Percentiles rank a stretch among this genome's conserved stretches.
phyloP scores from a whole-genome alignment of 2,888 invertebrate species.

The Colletes collaris region DNA sequence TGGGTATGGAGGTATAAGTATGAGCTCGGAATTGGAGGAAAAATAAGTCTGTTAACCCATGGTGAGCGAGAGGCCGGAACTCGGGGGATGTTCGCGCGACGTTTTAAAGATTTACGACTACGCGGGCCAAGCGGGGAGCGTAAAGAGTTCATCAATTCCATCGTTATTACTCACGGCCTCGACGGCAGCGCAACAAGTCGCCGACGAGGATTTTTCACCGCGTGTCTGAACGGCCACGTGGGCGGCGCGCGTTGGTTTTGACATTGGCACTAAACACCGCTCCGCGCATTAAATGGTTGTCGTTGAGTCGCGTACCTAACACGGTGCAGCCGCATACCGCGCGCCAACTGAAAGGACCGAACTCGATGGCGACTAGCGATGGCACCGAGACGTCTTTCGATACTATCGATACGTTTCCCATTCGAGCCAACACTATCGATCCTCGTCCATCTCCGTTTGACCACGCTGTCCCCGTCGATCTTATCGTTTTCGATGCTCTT shows the following conservation, averaged over 20 bases:
- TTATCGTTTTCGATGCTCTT: no score
- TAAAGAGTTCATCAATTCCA: constrained; percentile 74
- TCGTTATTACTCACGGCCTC: constrained; percentile 69
- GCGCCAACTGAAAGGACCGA: not conserved
- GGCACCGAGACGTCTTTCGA: no score
- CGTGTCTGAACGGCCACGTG: constrained; percentile 54
- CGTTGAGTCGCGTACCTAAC: constrained; percentile 26
- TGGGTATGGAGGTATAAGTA: no score
- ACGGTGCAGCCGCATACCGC: constrained; percentile 3
- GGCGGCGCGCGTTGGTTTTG: constrained; percentile 75
- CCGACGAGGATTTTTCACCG: constrained; percentile 50
- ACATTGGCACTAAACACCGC: constrained; percentile 73
- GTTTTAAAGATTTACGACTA: constrained; percentile 10
- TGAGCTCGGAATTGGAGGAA: no score
- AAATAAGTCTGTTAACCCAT: no score
- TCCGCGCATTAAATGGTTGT: constrained; percentile 47
- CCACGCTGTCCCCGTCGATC: no score
- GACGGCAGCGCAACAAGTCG: constrained; percentile 65
- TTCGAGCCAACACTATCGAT: no score
- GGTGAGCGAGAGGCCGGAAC: no score
- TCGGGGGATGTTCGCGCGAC: not conserved
- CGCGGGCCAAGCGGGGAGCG: constrained; percentile 14
- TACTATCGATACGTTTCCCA: no score
- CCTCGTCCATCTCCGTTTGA: no score
- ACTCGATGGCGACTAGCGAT: no score